Conservation (phyloP, 2,113 vertebrate species). For the Propithecus coquereli region DNA sequence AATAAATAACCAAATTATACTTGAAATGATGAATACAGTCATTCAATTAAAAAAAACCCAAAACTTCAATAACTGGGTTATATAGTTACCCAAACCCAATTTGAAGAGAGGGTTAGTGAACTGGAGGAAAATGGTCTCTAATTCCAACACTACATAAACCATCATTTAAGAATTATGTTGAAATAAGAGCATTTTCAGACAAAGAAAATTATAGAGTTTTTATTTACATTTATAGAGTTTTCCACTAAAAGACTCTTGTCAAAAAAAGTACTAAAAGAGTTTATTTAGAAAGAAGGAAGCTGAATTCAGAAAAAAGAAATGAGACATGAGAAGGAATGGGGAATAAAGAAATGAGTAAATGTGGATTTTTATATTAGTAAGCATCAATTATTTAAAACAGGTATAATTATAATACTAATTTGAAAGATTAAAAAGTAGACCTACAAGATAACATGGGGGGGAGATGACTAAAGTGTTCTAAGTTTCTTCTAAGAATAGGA, state of each 20-base stretch:
- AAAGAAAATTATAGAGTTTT: not conserved
- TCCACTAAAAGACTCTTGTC: not conserved
- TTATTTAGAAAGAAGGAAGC: not conserved
- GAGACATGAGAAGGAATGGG: not conserved
- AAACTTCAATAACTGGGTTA: not conserved
- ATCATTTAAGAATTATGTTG: not conserved
- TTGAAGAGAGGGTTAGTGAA: not conserved
- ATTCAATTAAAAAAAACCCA: not conserved
- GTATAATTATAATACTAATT: not conserved
- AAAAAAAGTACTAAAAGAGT: not conserved
- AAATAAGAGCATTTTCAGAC: not conserved
- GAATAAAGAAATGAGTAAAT: not conserved
- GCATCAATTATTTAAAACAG: not conserved
- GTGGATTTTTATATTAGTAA: not conserved
- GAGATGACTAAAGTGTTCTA: not conserved
- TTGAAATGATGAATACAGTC: not conserved
- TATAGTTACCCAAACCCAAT: not conserved
- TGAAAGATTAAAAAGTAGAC: not conserved
- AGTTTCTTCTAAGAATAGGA: not conserved
- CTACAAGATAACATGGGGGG: not conserved
- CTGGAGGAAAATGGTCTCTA: not conserved
- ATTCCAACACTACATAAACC: not conserved
- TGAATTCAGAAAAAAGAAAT: not conserved
- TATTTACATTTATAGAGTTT: not conserved
- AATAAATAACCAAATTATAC: not conserved